A percentile compares a stretch with the other conserved stretches of the same genome.
Conservation (phyloP, 1,140 invertebrate genomes). For the Euura lappo region DNA sequence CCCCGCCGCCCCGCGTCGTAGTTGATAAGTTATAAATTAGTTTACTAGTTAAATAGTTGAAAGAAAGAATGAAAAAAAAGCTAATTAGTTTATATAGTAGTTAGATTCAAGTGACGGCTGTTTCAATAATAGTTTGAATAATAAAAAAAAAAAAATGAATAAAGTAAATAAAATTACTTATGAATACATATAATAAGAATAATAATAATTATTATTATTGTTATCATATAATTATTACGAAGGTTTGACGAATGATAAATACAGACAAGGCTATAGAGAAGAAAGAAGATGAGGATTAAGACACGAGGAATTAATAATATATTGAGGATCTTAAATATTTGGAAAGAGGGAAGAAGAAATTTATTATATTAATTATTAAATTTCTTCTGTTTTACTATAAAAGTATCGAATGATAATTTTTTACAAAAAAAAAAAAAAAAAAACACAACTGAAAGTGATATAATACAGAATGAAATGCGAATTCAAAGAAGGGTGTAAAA, state of each 20-base stretch:
- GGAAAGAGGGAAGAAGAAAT: neutral
- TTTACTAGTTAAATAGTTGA: neutral
- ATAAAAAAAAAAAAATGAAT: slow-evolving; percentile 19
- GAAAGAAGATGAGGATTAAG: slow-evolving; percentile 5
- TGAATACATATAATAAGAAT: slow-evolving; percentile 3
- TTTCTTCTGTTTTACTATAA: neutral
- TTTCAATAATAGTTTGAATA: slow-evolving; percentile 12
- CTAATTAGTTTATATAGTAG: slow-evolving; percentile 1
- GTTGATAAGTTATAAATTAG: too few relatives aligned
- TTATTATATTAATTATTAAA: neutral
- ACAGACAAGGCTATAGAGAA: slow-evolving; percentile 14
- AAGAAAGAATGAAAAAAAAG: slow-evolving; percentile 14
- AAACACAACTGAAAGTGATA: neutral
- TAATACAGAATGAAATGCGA: too few relatives aligned
- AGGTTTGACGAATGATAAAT: neutral
- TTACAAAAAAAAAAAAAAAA: neutral
- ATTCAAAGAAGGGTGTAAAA: too few relatives aligned
- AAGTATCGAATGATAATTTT: neutral
- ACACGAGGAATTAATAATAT: too few relatives aligned
- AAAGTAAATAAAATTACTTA: slow-evolving; percentile 6
- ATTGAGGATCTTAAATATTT: too few relatives aligned
- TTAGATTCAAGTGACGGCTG: slow-evolving; percentile 15
- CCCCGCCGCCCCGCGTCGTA: too few relatives aligned
- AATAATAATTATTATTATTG: slow-evolving; percentile 9
- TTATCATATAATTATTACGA: neutral